Percentiles rank a stretch among this genome's conserved stretches.
Conservation (phyloP, 1,140 invertebrate genomes). For the Hydropsyche tenuis region DNA sequence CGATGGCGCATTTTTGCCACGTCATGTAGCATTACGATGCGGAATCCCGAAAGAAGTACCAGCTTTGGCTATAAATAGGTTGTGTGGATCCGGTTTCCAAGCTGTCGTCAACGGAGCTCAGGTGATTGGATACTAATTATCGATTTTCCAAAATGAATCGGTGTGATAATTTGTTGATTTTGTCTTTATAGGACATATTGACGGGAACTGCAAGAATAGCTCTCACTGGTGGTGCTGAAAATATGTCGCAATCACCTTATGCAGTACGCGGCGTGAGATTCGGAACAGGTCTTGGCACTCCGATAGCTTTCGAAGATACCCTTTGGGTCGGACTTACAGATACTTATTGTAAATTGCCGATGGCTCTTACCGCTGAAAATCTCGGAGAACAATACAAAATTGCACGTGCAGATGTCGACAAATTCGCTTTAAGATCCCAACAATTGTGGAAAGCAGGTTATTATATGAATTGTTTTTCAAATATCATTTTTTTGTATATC, state of each 20-base stretch:
- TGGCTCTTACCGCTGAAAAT: constrained; percentile 98
- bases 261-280: constrained; percentile 88
- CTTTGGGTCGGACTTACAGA: constrained; percentile 92
- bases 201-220: constrained; percentile 87
- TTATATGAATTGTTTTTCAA: background rate
- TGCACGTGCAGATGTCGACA: constrained; percentile 85
- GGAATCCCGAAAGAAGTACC: constrained; percentile 86
- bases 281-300: constrained; percentile 83
- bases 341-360: constrained; percentile 87
- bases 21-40: constrained; percentile 83
- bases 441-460: constrained; percentile 79
- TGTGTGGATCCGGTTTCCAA: constrained; percentile 97
- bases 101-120: constrained; percentile 89
- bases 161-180: constrained; percentile 23
- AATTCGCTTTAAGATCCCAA: constrained; percentile 87
- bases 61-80: constrained; percentile 83
- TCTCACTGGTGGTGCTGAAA: constrained; percentile 91
- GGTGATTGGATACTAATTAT: constrained; percentile 61
- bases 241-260: constrained; percentile 96
- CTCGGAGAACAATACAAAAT: constrained; percentile 90
- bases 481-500: background rate
- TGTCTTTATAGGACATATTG: constrained; percentile 78
- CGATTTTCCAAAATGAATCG: too few relatives aligned
- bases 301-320: constrained; percentile 86
- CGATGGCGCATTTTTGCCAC: constrained; percentile 87